Percentiles rank a stretch among this genome's conserved stretches.
Evolutionary conservation across 2,113 vertebrate genomes (phyloP).

Genomic region (Hassar affinis): DNA sequence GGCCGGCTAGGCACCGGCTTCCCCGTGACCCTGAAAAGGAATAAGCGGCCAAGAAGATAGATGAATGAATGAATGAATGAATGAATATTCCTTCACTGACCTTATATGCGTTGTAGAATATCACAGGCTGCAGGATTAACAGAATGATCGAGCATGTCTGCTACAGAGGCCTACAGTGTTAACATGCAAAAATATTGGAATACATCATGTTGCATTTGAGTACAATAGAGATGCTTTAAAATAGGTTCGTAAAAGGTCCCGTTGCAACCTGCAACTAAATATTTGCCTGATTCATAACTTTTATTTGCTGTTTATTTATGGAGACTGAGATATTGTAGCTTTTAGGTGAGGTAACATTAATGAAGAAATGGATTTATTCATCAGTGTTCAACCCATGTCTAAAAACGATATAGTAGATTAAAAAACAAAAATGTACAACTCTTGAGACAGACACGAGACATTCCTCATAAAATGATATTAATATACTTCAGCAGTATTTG

Average conservation of each 20-base stretch:
- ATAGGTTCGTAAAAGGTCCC: conserved; percentile 39
- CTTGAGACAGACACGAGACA: neutral
- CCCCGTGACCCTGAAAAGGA: too few relatives aligned
- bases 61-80: too few relatives aligned
- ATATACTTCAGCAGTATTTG: conserved; percentile 26
- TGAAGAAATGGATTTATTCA: conserved; percentile 33
- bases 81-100: too few relatives aligned
- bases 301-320: conserved; percentile 25
- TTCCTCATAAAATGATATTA: neutral
- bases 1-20: too few relatives aligned
- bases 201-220: conserved; percentile 26
- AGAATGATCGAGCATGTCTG: neutral
- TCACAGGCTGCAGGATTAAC: conserved; percentile 17
- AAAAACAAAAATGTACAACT: neutral
- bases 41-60: too few relatives aligned
- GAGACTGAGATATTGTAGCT: conserved; percentile 23
- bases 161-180: neutral
- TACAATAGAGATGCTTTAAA: conserved; percentile 54
- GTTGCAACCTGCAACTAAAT: conserved; percentile 19
- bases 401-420: too few relatives aligned
- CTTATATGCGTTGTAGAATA: too few relatives aligned
- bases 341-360: conserved; percentile 23
- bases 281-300: conserved; percentile 28
- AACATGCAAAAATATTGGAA: neutral
- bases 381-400: conserved; percentile 28